Evolutionary conservation across 2,888 invertebrate genomes (phyloP), one percentile per base, ranked within the genome.

Genomic region (Eupsilia transversa): DNA sequence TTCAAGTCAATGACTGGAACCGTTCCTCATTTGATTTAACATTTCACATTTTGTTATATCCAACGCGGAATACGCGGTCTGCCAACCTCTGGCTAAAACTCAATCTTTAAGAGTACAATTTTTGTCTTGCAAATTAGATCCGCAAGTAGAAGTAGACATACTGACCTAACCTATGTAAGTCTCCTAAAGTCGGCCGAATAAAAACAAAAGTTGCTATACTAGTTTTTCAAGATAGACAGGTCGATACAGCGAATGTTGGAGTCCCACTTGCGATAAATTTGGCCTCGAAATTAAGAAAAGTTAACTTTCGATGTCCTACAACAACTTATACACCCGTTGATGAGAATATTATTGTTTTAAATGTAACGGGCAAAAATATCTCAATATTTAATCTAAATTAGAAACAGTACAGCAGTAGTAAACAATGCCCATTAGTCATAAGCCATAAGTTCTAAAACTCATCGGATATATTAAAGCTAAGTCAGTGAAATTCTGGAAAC

Each of bases 151-250:
- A 77, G 27, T 69, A 80, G 84, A 81, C 87, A 87, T 84, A 88
- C 86, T 90, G 87, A 91, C 89, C 89, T 91, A 91, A 84, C 89
- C 84, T 89, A 86, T 84, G 84, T 82, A 77, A 78, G 77, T 80
- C 78, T 79, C 74, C 74, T 80, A 84, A 91, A 91, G 85, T 91
- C 89, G 91, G 91, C 87, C 90, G 86, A 92, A 91, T 91, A 95
- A 95, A 95, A 95, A 93, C 92, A 95, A 96, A 95, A 96, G 95
- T 95, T 88, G 93, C 92, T 80, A 89, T 92, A 94, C 95, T 90
- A 94, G 95, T 95, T 95, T 93, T 92, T 93, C 93, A 89, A 94
- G 94, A 94, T 91, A 91, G 89, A 87, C 92, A 90, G 93, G 93
- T 93, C 91, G 91, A 90, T 92, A 90, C 89, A 88, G 87, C 87